Base-by-base conservation (phyloP, 2,113 vertebrate species). In the Campylorhamphus procurvoides region DNA sequence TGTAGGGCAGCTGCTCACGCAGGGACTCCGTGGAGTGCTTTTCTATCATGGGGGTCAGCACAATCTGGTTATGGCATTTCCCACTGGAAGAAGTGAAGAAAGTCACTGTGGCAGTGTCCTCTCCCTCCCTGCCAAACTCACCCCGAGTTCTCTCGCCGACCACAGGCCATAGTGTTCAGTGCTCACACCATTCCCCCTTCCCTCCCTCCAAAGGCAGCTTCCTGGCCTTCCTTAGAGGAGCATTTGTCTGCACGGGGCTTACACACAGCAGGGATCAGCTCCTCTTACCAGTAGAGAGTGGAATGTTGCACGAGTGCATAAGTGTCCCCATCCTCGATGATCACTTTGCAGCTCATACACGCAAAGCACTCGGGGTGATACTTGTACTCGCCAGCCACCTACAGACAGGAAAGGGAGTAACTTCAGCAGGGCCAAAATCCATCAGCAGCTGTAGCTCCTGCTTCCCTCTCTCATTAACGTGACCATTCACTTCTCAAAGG, bases 361-460 rank as follows among this genome's bases (percentile, higher is more conserved):
- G 98, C 98, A 89, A 99, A 99, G 96, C 99, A 99, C 95, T 99
- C 99, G 0, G 99, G 99, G 96, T 99, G 99, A 96, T 99, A 99
- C 97, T 99, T 99, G 98, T 99, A 99, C 82, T 99, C 99, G 31
- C 99, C 99, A 5, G 99, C 99, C 97, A 99, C 99, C 99, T 99
- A 97, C 95, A 85, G 89, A 98, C 90, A 98, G 47, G 58, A 98
- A 37, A 31, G 49, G 85, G 83, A 94, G 84, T 84, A 90, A 91
- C 83, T 85, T 27, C 93, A 53, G 7, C 13, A 67, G 46, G 67
- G 53, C 75, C 73, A 66, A 49, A 87, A 62, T 33, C 31, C 50
- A 74, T 11, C 87, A 69, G 18, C 53, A 63, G 46, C 91, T 24
- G 56, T 76, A 90, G 87, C 50, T 74, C 75, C 78, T 33, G 52